Evolutionary conservation across 2,113 vertebrate genomes (phyloP).

Genomic region (Amia ocellicauda): DNA sequence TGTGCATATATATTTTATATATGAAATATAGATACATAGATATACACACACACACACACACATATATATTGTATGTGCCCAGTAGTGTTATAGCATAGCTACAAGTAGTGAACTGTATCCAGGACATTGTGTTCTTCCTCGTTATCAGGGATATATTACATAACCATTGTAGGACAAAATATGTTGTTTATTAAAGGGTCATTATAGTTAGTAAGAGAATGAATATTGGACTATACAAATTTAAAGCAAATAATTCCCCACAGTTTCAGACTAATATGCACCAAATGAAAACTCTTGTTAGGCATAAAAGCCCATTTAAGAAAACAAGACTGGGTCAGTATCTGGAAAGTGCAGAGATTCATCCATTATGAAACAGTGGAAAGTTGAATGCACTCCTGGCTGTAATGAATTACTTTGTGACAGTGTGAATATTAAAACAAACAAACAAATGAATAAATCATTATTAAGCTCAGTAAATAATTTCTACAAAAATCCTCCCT

Average conservation of each 20-base stretch:
- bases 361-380: constrained; percentile 10
- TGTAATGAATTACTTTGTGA: constrained; percentile 6
- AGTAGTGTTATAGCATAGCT: too few relatives aligned
- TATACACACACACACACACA: too few relatives aligned
- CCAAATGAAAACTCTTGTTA: background rate
- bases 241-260: background rate
- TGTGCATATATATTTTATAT: too few relatives aligned
- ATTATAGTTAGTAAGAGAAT: background rate
- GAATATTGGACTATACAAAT: background rate
- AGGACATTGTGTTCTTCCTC: too few relatives aligned
- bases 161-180: constrained; percentile 9
- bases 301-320: too few relatives aligned
- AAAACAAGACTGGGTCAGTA: background rate
- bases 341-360: background rate
- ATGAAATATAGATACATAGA: too few relatives aligned
- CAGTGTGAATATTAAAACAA: constrained; percentile 15
- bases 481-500: too few relatives aligned
- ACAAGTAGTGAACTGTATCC: too few relatives aligned
- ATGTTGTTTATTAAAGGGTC: background rate
- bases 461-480: background rate
- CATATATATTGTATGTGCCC: too few relatives aligned
- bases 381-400: constrained; percentile 22
- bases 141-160: constrained; percentile 7
- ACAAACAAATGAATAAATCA: background rate
- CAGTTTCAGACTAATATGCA: background rate